These are phyloP conservation scores for Daphoenositta chrysoptera DNA, from an alignment of 2,113 vertebrate species.

Conservation along the genomic window DNA sequence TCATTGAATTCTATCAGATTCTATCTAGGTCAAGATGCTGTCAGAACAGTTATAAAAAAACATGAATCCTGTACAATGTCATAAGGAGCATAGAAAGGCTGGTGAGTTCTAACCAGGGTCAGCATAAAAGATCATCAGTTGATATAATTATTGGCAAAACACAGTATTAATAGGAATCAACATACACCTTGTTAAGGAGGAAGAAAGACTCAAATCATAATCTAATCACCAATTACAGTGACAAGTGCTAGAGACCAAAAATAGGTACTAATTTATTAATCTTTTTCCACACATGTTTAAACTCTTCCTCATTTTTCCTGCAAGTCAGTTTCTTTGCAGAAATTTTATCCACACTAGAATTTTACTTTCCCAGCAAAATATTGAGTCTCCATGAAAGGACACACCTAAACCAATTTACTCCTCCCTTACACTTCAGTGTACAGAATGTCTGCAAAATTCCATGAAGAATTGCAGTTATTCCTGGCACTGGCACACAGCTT, in stretches of 20 bases:
- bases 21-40: no score
- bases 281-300: background rate
- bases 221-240: background rate
- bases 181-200: background rate
- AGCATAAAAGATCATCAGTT: background rate
- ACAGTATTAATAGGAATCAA: background rate
- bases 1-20: no score
- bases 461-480: background rate
- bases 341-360: background rate
- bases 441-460: background rate
- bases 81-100: background rate
- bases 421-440: background rate
- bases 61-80: background rate
- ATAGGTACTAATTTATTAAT: background rate
- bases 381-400: background rate
- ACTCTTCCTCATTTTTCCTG: background rate
- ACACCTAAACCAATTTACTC: background rate
- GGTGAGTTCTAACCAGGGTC: background rate
- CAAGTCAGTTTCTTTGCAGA: background rate
- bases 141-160: background rate
- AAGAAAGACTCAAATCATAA: background rate
- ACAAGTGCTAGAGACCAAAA: background rate
- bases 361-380: background rate
- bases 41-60: background rate
- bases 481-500: background rate